Evolutionary conservation across 2,797 vertebrate genomes (phyloP).

Genomic region (Taeniopygia guttata): DNA sequence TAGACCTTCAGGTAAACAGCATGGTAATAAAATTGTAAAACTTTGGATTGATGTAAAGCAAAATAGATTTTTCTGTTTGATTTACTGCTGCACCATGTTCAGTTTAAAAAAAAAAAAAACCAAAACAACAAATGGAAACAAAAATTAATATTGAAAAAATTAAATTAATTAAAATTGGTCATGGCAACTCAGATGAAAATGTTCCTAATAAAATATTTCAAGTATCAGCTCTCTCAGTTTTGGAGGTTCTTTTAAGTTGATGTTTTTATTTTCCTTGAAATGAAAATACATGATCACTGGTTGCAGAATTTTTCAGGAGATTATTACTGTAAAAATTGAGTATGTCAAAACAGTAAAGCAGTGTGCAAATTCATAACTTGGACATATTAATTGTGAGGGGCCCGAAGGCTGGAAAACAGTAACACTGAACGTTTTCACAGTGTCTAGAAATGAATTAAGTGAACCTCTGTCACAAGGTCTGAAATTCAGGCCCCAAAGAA

Average conservation of each 20-base stretch:
- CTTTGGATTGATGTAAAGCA: neutral
- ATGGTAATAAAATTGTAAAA: neutral
- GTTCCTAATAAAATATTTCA: neutral
- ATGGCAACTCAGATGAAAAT: neutral
- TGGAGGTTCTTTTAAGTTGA: neutral
- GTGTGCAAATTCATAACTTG: neutral
- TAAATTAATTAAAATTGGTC: neutral
- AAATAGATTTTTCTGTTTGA: neutral
- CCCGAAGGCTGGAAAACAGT: neutral
- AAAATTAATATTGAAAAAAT: neutral
- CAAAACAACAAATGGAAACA: neutral
- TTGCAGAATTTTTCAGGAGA: neutral
- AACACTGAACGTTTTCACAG: neutral
- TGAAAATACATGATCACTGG: neutral
- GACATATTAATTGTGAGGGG: neutral
- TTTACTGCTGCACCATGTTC: neutral
- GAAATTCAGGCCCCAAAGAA: neutral
- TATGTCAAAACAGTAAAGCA: neutral
- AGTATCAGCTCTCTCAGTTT: neutral
- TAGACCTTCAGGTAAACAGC: neutral
- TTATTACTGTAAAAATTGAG: neutral
- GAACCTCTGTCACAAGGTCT: neutral
- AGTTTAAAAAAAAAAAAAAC: neutral
- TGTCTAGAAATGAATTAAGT: neutral
- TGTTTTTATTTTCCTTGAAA: neutral